These are phyloP conservation scores for Lophochroa leadbeateri DNA, from an alignment of 2,113 vertebrate genomes.

Conservation along the genomic window DNA sequence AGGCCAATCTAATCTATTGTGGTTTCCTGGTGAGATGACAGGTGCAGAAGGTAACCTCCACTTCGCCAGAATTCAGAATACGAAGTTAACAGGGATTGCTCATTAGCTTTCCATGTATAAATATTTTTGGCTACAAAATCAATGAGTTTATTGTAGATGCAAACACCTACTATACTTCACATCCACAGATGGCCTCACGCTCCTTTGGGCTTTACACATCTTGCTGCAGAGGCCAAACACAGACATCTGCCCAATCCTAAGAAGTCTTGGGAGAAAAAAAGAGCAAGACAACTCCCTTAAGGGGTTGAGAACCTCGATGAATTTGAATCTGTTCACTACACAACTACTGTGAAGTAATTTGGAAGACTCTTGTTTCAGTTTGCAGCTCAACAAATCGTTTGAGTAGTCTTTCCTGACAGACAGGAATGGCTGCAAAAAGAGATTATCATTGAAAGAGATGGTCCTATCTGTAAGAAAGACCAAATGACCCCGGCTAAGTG, in stretches of 20 bases:
- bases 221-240: neutral
- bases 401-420: neutral
- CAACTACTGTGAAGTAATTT: neutral
- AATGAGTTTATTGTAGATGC: neutral
- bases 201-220: neutral
- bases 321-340: neutral
- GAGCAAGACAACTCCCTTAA: neutral
- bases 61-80: neutral
- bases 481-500: neutral
- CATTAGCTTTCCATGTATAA: neutral
- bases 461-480: neutral
- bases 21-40: neutral
- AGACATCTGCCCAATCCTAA: neutral
- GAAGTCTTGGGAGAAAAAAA: neutral
- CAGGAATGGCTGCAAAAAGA: neutral
- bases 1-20: neutral
- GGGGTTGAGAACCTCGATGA: neutral
- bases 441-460: neutral
- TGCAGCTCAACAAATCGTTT: neutral
- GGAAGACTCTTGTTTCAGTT: neutral
- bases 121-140: neutral
- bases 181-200: neutral
- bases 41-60: neutral
- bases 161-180: neutral
- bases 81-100: neutral